Evolutionary conservation across 2,113 vertebrate genomes (phyloP), one percentile per base, ranked within the genome.

Genomic region (Pagrus major): DNA sequence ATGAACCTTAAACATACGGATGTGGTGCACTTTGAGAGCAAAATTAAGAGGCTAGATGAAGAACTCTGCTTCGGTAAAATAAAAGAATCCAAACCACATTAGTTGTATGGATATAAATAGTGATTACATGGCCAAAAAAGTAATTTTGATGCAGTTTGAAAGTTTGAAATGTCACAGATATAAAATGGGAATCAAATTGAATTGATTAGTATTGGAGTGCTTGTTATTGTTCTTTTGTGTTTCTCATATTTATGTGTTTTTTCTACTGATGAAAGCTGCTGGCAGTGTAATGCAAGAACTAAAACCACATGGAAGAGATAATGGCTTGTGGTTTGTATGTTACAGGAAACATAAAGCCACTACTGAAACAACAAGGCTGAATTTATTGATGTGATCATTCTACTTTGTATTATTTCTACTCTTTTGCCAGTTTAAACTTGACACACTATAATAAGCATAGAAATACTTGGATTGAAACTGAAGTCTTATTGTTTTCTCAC

Each of bases 331-430:
- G 73, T 55, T 58, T 15, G 29, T 27, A 68, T 33, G 41, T 49
- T 55, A 74, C 51, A 66, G 63, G 52, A 65, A 81, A 54, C 42
- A 37, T 80, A 25, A 77, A 83, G 27, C 60, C 60, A 44, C 66
- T 33, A 31, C 29, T 71, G 18, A 31, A 66, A 35, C 35, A 47
- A 49, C 25, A 60, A 46, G 39, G 8, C 5, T 21, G 14, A 70
- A 25, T 47, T 37, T 11, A 33, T 8, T 44, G 37, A 6, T 21
- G 15, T 39, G 29, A 47, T 51, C 5, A 37, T 6, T 8, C 42
- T 0, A 3, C 15, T n/a, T 52, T 64, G 39, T 70, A 35, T 49
- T 49, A 4, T 27, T 39, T 29, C 20, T 37, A 4, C 1, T 49
- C 33, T 23, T 16, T 31, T 41, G 11, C n/a, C 4, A 9, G 0